Evolutionary conservation across 2,888 invertebrate species (phyloP).

Genomic region (Phengaris arion): DNA sequence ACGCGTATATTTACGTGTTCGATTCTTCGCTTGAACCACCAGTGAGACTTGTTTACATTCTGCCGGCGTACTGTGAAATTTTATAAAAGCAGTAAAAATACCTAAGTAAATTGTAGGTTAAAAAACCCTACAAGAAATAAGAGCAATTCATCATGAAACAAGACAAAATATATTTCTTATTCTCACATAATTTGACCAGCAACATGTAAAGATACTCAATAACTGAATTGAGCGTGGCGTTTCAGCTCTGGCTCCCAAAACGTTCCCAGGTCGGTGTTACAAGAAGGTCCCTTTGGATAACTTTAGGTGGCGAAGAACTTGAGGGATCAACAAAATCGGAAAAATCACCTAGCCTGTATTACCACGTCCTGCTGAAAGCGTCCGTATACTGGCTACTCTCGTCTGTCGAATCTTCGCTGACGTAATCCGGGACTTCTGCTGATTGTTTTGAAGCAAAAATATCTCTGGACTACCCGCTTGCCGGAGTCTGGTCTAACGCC

Average conservation of each 20-base stretch:
- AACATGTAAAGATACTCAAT: no score
- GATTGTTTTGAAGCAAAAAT: neutral
- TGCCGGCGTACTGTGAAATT: no score
- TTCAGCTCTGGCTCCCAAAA: neutral
- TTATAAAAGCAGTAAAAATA: no score
- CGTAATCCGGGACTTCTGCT: neutral
- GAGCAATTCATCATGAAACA: no score
- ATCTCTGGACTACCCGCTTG: neutral
- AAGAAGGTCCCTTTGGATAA: neutral
- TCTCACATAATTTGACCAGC: no score
- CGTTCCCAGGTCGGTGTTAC: neutral
- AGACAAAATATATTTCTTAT: no score
- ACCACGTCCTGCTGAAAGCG: neutral
- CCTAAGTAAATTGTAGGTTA: no score
- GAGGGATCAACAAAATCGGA: neutral
- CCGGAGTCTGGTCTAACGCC: neutral
- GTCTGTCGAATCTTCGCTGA: neutral
- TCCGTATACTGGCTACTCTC: neutral
- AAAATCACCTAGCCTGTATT: neutral
- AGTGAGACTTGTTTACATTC: no score
- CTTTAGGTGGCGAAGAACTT: neutral
- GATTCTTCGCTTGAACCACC: no score
- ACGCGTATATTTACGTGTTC: no score
- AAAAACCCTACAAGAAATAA: no score
- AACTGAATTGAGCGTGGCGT: neutral